These are phyloP conservation scores for Cryptus viduatorius DNA, from an alignment of 2,888 invertebrate genomes.

Conservation along the genomic window DNA sequence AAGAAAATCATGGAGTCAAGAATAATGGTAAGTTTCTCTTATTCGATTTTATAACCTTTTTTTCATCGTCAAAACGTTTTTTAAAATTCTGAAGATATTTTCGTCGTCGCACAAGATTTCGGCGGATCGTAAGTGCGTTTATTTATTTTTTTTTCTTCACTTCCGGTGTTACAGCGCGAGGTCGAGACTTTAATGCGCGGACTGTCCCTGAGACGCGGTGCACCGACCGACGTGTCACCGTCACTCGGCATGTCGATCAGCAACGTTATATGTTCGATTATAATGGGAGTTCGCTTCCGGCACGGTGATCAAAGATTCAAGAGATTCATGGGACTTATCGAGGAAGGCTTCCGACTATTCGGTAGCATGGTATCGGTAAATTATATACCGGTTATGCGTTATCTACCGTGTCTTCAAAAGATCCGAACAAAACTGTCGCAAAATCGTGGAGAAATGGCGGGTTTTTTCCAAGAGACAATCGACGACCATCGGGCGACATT, in stretches of 20 bases:
- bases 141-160: conserved; percentile 21
- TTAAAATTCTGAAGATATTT: no score
- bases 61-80: not conserved
- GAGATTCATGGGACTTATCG: conserved; percentile 93
- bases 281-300: conserved; percentile 95
- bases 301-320: conserved; percentile 92
- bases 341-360: conserved; percentile 95
- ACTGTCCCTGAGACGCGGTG: conserved; percentile 88
- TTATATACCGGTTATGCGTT: conserved; percentile 92
- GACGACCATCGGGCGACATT: conserved; percentile 92
- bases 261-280: conserved; percentile 95
- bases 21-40: conserved; percentile 89
- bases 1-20: conserved; percentile 93
- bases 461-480: conserved; percentile 93
- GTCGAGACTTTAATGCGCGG: conserved; percentile 91
- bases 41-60: conserved; percentile 5
- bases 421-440: conserved; percentile 87
- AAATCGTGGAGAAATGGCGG: conserved; percentile 94
- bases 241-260: conserved; percentile 93
- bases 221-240: conserved; percentile 91
- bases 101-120: no score
- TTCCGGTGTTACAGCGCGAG: conserved; percentile 86
- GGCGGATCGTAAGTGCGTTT: no score
- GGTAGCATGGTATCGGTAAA: conserved; percentile 93
- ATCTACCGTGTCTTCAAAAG: conserved; percentile 86